Evolutionary conservation across 2,113 vertebrate species (phyloP).

Genomic region (Chamaea fasciata): DNA sequence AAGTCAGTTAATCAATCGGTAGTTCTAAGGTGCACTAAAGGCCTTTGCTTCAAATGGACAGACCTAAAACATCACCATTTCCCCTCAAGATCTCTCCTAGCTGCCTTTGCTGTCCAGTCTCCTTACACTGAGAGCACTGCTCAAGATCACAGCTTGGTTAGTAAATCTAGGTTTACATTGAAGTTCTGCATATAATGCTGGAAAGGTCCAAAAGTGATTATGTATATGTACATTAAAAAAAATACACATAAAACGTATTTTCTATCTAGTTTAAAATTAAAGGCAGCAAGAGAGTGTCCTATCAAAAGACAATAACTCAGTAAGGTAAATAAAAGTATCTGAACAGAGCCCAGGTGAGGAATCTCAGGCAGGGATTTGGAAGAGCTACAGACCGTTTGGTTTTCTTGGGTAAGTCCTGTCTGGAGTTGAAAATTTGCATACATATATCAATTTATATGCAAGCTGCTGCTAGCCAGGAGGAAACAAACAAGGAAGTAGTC

Average conservation of each 20-base stretch:
- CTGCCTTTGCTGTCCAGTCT: background rate
- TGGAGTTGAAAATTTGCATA: background rate
- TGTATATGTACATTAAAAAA: background rate
- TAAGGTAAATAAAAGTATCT: background rate
- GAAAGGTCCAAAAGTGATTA: background rate
- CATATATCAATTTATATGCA: background rate
- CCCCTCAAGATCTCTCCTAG: background rate
- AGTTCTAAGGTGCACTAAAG: background rate
- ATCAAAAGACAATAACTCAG: background rate
- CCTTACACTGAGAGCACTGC: background rate
- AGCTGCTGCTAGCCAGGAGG: background rate
- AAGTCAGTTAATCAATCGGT: too few relatives aligned
- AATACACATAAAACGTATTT: background rate
- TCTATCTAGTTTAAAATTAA: background rate
- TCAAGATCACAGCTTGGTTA: background rate
- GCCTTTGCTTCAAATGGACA: background rate
- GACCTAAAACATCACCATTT: background rate
- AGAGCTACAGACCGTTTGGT: background rate
- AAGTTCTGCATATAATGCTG: background rate
- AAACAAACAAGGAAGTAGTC: conserved; percentile 47
- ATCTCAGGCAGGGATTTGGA: background rate
- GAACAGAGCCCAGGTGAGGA: background rate
- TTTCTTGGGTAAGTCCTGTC: background rate
- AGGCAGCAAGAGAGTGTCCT: background rate
- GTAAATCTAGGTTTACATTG: background rate